These are phyloP conservation scores for Nephrotoma flavescens DNA, from an alignment of 2,888 invertebrate genomes.

Conservation along the genomic window DNA sequence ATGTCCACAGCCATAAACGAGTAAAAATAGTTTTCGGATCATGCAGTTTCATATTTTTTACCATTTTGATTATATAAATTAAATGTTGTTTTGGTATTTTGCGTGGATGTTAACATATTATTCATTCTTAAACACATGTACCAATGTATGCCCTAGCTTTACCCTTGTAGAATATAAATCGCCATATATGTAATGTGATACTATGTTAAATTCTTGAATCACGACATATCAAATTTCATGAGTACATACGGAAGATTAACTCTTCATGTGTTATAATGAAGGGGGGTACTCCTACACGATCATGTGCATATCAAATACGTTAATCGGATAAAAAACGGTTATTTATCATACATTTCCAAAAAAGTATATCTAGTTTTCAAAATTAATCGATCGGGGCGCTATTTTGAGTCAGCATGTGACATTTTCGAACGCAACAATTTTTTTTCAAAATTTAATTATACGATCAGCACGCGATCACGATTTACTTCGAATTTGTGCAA, in stretches of 20 bases:
- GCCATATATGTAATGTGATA: neutral
- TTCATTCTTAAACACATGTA: too few relatives aligned
- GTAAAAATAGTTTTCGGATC: too few relatives aligned
- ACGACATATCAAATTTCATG: neutral
- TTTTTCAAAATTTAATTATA: neutral
- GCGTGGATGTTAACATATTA: too few relatives aligned
- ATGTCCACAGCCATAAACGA: too few relatives aligned
- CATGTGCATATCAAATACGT: neutral
- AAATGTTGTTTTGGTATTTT: too few relatives aligned
- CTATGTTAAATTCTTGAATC: neutral
- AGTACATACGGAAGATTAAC: neutral
- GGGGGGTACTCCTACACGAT: neutral
- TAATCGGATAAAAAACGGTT: too few relatives aligned
- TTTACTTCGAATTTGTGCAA: neutral
- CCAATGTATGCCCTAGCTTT: neutral
- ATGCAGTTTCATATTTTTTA: too few relatives aligned
- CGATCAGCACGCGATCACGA: neutral
- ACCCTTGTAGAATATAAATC: neutral
- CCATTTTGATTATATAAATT: too few relatives aligned
- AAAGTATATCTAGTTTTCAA: neutral
- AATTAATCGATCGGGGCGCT: neutral
- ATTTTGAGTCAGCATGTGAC: neutral
- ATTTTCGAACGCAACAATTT: neutral
- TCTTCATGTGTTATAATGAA: neutral
- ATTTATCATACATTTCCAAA: neutral